phyloP scores from a whole-genome alignment of 2,797 vertebrate genomes.

The Brotogeris chrysoptera region DNA sequence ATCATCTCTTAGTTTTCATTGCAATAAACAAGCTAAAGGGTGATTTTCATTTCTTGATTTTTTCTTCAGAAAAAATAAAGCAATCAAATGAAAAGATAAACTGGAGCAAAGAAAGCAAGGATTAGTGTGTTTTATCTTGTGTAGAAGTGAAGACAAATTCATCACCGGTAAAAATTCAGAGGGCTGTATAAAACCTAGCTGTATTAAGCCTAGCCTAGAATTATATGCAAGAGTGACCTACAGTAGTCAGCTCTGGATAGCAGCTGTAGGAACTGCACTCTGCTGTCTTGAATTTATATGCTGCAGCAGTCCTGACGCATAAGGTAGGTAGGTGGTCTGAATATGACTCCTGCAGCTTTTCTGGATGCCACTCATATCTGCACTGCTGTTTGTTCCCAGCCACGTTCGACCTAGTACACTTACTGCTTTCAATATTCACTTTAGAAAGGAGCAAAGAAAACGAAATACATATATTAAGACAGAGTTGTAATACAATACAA shows the following conservation, averaged over 20 bases:
- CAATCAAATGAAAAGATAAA: not conserved
- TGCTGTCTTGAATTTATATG: not conserved
- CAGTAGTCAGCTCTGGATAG: not conserved
- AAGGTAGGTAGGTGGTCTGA: not conserved
- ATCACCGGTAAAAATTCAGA: not conserved
- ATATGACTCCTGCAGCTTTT: not conserved
- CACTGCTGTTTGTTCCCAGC: not conserved
- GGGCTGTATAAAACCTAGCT: not conserved
- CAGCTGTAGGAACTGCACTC: not conserved
- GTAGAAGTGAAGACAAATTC: not conserved
- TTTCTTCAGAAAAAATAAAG: not conserved
- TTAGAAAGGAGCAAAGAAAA: not conserved
- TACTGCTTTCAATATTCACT: not conserved
- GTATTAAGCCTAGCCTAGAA: not conserved
- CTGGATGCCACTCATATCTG: not conserved
- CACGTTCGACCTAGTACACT: not conserved
- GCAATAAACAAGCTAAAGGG: not conserved
- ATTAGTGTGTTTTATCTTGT: not conserved
- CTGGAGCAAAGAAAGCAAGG: not conserved
- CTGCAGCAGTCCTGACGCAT: conserved; percentile 13
- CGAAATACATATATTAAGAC: not conserved
- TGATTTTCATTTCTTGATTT: not conserved
- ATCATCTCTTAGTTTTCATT: not conserved
- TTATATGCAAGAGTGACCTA: not conserved
- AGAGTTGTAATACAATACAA: not conserved